Conservation (phyloP, 2,797 vertebrate species). For the Sparus aurata region DNA sequence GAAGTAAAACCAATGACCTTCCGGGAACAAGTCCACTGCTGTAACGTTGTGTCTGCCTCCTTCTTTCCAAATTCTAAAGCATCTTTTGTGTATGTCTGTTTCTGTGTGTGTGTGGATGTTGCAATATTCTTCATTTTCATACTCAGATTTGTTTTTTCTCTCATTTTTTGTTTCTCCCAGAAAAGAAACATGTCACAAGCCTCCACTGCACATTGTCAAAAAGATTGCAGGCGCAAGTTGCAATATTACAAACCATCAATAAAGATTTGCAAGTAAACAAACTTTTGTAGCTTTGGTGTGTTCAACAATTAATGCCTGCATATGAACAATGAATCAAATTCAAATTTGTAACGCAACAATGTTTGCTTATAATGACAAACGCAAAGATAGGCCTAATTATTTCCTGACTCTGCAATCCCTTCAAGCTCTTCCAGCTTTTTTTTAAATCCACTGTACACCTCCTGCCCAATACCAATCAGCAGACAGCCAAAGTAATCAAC, state of each 20-base stretch:
- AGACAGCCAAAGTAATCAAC: not conserved
- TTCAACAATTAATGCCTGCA: not conserved
- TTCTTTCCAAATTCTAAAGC: slow-evolving; percentile 13
- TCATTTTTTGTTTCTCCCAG: too few relatives aligned
- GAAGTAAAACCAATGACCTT: slow-evolving; percentile 16
- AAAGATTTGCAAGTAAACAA: not conserved
- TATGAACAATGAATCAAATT: not conserved
- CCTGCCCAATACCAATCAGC: not conserved
- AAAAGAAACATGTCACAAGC: not conserved
- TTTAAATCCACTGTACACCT: not conserved
- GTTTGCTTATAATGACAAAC: not conserved
- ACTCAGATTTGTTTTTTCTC: not conserved
- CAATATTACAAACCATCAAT: not conserved
- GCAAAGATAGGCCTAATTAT: not conserved
- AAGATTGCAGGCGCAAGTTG: not conserved
- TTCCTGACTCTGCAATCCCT: not conserved
- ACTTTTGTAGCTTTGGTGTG: not conserved
- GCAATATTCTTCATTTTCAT: not conserved
- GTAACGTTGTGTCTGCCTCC: slow-evolving; percentile 7
- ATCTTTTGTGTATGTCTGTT: not conserved
- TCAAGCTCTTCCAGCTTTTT: not conserved
- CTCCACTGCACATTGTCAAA: not conserved
- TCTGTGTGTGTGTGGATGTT: not conserved
- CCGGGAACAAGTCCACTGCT: not conserved
- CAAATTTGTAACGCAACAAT: not conserved